Conservation (phyloP, 1,140 invertebrate genomes). For the Listronotus oregonensis region DNA sequence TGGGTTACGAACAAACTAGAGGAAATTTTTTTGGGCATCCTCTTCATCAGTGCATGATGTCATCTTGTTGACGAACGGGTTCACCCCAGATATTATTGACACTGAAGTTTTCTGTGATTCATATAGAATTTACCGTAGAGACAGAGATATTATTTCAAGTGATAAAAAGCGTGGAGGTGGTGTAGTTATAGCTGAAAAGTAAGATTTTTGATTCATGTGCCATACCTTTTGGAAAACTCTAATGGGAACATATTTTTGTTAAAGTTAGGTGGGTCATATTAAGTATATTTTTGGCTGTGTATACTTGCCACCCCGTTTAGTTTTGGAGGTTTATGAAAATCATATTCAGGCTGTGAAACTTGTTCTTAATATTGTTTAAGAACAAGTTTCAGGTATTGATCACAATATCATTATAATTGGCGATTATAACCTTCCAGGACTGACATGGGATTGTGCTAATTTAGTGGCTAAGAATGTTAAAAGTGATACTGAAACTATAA, state of each 20-base stretch:
- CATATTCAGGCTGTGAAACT: background rate
- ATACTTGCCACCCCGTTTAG: background rate
- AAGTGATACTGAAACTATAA: too few relatives aligned
- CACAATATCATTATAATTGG: background rate
- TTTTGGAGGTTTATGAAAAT: background rate
- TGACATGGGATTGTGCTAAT: background rate
- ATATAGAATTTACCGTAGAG: background rate
- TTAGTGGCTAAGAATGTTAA: too few relatives aligned
- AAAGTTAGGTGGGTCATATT: too few relatives aligned
- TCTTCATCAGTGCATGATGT: background rate
- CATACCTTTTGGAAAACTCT: background rate
- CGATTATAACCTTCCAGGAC: background rate
- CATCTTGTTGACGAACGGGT: background rate
- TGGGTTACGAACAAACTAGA: background rate
- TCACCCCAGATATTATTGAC: background rate
- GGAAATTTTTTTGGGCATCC: background rate
- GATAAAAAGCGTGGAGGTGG: slow-evolving; percentile 1
- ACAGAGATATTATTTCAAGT: background rate
- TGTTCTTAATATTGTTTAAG: background rate
- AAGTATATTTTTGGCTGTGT: too few relatives aligned
- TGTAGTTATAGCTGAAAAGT: background rate
- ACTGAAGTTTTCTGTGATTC: background rate
- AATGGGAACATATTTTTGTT: too few relatives aligned
- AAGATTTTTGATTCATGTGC: background rate
- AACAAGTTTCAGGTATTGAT: background rate